phyloP scores from a whole-genome alignment of 2,113 vertebrate genomes.

The Cygnus buccinator region DNA sequence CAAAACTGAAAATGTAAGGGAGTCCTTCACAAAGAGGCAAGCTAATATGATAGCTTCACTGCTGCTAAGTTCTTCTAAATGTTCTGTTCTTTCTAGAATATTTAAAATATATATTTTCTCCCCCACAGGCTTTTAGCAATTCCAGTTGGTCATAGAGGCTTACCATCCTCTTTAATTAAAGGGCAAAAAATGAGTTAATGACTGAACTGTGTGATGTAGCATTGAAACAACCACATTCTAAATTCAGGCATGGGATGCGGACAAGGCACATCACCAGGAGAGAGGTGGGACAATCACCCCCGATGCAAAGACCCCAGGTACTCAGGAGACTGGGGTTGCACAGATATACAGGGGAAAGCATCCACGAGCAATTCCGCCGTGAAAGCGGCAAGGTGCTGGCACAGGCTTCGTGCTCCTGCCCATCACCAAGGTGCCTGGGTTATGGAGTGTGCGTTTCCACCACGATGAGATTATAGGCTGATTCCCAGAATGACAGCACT shows the following conservation, averaged over 20 bases:
- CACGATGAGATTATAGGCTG: not conserved
- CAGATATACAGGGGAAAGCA: accelerated
- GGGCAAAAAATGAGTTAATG: not conserved
- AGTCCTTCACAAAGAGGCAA: not conserved
- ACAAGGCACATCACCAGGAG: accelerated
- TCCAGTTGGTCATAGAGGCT: not conserved
- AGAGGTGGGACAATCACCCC: no score
- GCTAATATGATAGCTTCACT: not conserved
- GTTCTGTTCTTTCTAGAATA: not conserved
- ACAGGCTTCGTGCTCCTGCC: not conserved
- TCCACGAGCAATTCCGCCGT: not conserved
- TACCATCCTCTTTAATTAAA: not conserved
- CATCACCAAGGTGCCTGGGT: not conserved
- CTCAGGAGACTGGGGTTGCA: accelerated
- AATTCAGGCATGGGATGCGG: accelerated
- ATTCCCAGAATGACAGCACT: not conserved
- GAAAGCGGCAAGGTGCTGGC: accelerated
- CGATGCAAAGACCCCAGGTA: accelerated
- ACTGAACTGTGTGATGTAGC: not conserved
- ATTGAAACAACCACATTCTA: not conserved
- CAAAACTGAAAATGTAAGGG: not conserved
- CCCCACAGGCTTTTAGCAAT: not conserved
- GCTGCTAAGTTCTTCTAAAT: not conserved
- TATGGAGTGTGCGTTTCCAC: not conserved
- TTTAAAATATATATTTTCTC: not conserved